These are phyloP conservation scores for Aricia agestis DNA, from an alignment of 1,140 invertebrate species.

Conservation along the genomic window DNA sequence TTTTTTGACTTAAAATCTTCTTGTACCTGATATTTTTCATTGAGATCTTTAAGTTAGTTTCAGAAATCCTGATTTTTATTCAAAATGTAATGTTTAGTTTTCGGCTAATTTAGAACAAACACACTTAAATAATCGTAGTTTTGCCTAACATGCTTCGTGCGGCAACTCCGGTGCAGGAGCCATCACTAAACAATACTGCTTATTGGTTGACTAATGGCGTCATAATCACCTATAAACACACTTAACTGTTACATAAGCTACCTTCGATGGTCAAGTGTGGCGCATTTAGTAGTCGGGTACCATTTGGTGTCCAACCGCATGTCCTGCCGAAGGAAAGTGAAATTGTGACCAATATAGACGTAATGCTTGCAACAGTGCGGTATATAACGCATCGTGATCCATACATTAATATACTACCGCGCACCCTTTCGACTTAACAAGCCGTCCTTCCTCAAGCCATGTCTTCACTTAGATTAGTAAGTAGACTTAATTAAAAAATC, in stretches of 20 bases:
- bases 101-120: no score
- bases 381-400: constrained; percentile 66
- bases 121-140: no score
- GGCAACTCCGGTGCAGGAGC: no score
- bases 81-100: no score
- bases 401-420: constrained; percentile 54
- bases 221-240: constrained; percentile 40
- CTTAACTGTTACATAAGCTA: constrained; percentile 54
- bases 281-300: constrained; percentile 56
- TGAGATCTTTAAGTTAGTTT: no score
- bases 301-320: constrained; percentile 51
- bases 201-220: not conserved
- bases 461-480: constrained; percentile 62
- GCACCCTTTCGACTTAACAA: constrained; percentile 53
- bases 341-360: constrained; percentile 58
- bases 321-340: constrained; percentile 72
- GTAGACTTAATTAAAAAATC: constrained; percentile 28
- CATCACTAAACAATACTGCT: not conserved
- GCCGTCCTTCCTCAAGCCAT: constrained; percentile 48
- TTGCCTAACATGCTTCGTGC: no score
- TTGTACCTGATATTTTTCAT: no score
- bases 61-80: no score
- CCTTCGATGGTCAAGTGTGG: constrained; percentile 48
- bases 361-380: constrained; percentile 70
- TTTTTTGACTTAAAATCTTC: no score